Conservation (phyloP, 2,113 vertebrate genomes). For the Corydoras sp. region DNA sequence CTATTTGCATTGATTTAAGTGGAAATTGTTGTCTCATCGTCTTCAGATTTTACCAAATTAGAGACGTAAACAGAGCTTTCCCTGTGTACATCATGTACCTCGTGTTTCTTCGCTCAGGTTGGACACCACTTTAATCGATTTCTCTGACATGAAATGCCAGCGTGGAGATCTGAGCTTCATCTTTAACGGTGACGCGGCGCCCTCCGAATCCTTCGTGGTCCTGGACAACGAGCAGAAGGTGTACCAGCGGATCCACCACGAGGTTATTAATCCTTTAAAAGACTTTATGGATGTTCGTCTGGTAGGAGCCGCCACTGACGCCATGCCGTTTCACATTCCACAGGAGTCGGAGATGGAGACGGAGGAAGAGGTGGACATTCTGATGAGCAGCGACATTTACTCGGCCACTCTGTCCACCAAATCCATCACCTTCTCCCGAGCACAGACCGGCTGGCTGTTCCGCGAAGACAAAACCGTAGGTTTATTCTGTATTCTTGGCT, state of each 20-base stretch:
- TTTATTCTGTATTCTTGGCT: background rate
- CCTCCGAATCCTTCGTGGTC: conserved; percentile 95
- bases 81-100: no score
- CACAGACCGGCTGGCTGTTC: conserved; percentile 96
- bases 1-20: no score
- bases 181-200: conserved; percentile 88
- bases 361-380: conserved; percentile 96
- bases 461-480: conserved; percentile 96
- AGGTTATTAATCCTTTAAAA: conserved; percentile 64
- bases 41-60: no score
- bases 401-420: conserved; percentile 97
- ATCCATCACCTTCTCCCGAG: conserved; percentile 92
- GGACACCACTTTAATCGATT: conserved; percentile 98
- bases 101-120: conserved; percentile 63
- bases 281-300: background rate
- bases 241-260: conserved; percentile 95
- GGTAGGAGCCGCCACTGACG: no score
- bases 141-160: conserved; percentile 99
- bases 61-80: no score
- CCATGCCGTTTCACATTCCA: background rate
- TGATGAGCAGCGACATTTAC: conserved; percentile 99
- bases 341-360: conserved; percentile 98
- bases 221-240: conserved; percentile 98
- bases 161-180: conserved; percentile 98
- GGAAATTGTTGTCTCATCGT: no score